Base-by-base conservation (phyloP, 2,113 vertebrate species). In the Parus major region DNA sequence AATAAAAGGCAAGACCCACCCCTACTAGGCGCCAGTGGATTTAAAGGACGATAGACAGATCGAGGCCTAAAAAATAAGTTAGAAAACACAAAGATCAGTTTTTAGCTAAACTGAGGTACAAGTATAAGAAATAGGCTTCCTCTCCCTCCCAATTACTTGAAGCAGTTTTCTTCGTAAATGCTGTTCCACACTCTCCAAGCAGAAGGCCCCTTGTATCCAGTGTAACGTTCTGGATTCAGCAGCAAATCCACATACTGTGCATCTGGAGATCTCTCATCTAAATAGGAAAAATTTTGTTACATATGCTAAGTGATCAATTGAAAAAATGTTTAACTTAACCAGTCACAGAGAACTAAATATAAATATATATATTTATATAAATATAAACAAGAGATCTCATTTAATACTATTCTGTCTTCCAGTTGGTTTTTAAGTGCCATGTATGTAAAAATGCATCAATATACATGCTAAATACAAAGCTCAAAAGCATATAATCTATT, bases 151-250 rank as follows among this genome's bases (percentile, higher is more conserved):
- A 71, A 95, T 98, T 98, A 99, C 99, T 99, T 99, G 98, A 99
- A 99, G 97, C 99, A 99, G 98, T 99, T 99, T 95, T 99, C 99
- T 97, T 99, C 99, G 0, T 99, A 99, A 97, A 99, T 99, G 98
- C 99, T 99, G 97, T 99, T 99, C 99, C 99, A 99, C 52, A 99
- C 99, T 92, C 99, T 98, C 99, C 99, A 99, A 7, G 99, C 99
- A 29, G 99, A 99, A 33, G 99, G 95, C 18, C 99, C 99, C 75
- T 99, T 99, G 81, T 99, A 99, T 66, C 99, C 99, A 0, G 99
- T 99, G 97, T 98, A 99, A 5, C 99, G 97, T 73, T 99, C 99
- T 0, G 98, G 98, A 93, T 99, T 99, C 90, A 99, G 96, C 95
- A 98, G 96, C 91, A 99, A 98, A 86, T 99, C 99, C 84, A 99